Evolutionary conservation across 2,113 vertebrate genomes (phyloP).

Genomic region (Hassar affinis): DNA sequence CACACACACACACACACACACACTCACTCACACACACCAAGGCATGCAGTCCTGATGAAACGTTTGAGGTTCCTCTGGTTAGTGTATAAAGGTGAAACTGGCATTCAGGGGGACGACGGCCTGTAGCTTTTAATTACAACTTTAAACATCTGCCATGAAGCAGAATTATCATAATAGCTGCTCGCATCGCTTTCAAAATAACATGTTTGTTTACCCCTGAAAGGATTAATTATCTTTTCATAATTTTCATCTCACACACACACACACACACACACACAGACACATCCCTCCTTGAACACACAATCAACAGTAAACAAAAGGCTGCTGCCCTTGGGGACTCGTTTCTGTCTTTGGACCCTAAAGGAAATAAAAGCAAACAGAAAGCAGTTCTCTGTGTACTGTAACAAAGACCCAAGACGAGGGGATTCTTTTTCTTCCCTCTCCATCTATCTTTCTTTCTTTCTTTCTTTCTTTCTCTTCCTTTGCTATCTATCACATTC

Average conservation of each 20-base stretch:
- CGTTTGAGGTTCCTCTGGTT: slow-evolving; percentile 1
- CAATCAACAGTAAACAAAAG: slow-evolving; percentile 38
- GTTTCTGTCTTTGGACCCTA: slow-evolving; percentile 8
- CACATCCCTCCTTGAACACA: slow-evolving; percentile 8
- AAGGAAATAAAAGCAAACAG: slow-evolving; percentile 7
- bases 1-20: background rate
- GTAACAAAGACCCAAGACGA: background rate
- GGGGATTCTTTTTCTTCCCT: slow-evolving; percentile 1
- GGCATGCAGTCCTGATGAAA: background rate
- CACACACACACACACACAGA: slow-evolving; percentile 14
- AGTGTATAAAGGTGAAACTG: slow-evolving; percentile 14
- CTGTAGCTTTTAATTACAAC: slow-evolving; percentile 34
- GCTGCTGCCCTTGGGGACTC: slow-evolving; percentile 15
- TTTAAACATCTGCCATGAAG: slow-evolving; percentile 24
- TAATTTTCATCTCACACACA: slow-evolving; percentile 9
- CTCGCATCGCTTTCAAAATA: slow-evolving; percentile 18
- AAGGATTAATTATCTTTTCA: slow-evolving; percentile 45
- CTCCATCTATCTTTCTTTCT: background rate
- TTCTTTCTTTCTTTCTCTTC: background rate
- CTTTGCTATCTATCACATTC: background rate
- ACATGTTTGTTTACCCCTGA: slow-evolving; percentile 44
- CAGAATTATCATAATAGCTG: slow-evolving; percentile 33
- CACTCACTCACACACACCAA: too few species aligned
- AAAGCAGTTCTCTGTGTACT: background rate
- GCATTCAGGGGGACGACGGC: background rate